Conservation (phyloP, 37 sponge, comb jelly and placozoan species). For the Petrosia ficiformis region DNA sequence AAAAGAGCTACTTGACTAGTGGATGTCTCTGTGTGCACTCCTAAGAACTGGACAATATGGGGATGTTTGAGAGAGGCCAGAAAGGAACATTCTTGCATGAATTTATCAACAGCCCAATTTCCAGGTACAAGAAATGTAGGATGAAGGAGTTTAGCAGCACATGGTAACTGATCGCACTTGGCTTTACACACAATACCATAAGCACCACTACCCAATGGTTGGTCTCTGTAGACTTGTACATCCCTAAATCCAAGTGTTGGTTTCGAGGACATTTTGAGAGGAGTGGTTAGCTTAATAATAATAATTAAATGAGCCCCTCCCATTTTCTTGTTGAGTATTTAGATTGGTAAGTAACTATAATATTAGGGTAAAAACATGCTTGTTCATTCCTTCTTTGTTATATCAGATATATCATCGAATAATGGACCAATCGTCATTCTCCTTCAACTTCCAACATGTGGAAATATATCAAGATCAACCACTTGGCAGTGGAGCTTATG, state of each 20-base stretch:
- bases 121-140: not conserved
- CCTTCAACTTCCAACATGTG: not conserved
- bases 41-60: constrained; percentile 41
- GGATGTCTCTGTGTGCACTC: not conserved
- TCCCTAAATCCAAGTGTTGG: too few relatives aligned
- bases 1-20: constrained; percentile 7
- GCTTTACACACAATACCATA: constrained; percentile 26
- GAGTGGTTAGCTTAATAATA: too few relatives aligned
- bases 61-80: constrained; percentile 29
- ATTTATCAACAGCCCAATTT: not conserved
- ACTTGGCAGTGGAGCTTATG: constrained; percentile 30
- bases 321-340: too few relatives aligned
- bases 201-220: constrained; percentile 3
- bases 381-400: too few relatives aligned
- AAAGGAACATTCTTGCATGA: constrained; percentile 30
- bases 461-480: not conserved
- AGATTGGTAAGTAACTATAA: too few relatives aligned
- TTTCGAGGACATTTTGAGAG: too few relatives aligned
- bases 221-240: not conserved
- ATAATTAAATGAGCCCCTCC: too few relatives aligned
- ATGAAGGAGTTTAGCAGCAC: constrained; percentile 36
- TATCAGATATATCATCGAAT: too few relatives aligned
- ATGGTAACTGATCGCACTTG: constrained; percentile 10
- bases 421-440: too few relatives aligned
- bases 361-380: too few relatives aligned